These are phyloP conservation scores for Calliphora vomitoria DNA, from an alignment of 2,888 invertebrate species.

Conservation along the genomic window DNA sequence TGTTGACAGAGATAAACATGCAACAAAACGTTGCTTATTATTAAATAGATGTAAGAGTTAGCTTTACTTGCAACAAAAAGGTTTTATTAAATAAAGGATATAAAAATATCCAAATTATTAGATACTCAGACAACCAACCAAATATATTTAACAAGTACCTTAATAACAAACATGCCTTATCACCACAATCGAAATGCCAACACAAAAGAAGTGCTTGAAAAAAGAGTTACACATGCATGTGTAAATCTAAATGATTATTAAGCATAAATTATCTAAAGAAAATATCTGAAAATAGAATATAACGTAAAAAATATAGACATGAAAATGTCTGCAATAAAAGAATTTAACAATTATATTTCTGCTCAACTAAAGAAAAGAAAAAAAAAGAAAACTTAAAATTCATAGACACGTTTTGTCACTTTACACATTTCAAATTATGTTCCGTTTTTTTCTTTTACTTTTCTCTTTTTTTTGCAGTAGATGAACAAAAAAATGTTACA, in stretches of 20 bases:
- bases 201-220: conserved; percentile 5
- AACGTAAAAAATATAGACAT: conserved; percentile 1
- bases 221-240: conserved; percentile 46
- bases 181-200: not conserved
- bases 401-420: conserved; percentile 75
- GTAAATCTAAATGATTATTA: not conserved
- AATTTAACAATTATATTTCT: not conserved
- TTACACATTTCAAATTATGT: conserved; percentile 71
- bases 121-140: too few species aligned
- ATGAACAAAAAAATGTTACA: too few species aligned
- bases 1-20: too few species aligned
- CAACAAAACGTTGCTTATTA: too few species aligned
- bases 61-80: too few species aligned
- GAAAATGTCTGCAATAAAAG: conserved; percentile 27
- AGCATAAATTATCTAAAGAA: conserved; percentile 35
- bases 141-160: not conserved
- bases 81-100: not conserved
- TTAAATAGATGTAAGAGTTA: too few species aligned
- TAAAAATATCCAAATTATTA: not conserved
- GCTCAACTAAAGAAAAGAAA: not conserved
- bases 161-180: conserved; percentile 51
- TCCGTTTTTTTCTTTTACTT: not conserved
- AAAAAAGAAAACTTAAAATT: conserved; percentile 69
- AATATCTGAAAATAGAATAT: conserved; percentile 8
- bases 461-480: not conserved